phyloP scores from a whole-genome alignment of 2,888 invertebrate genomes.

The Leptinotarsa tumamoca region DNA sequence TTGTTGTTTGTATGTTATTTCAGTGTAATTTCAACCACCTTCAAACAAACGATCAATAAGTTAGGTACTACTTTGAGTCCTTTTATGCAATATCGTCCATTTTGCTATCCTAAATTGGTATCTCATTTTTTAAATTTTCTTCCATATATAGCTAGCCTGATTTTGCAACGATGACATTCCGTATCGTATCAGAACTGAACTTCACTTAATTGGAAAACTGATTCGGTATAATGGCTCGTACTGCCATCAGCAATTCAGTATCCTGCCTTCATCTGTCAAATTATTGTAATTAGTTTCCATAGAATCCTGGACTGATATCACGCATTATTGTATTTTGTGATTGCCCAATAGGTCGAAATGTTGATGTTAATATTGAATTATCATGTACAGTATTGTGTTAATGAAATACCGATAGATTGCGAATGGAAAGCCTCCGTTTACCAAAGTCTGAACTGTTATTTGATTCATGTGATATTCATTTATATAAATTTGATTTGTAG shows the following conservation, averaged over 20 bases:
- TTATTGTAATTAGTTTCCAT: slow-evolving; percentile 1
- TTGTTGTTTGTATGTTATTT: too few relatives aligned
- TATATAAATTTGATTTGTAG: neutral
- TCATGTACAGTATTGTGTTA: slow-evolving; percentile 40
- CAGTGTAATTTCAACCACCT: too few relatives aligned
- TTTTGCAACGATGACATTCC: neutral
- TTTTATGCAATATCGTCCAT: too few relatives aligned
- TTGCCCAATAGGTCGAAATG: slow-evolving; percentile 53
- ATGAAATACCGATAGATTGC: slow-evolving; percentile 34
- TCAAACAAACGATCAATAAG: too few relatives aligned
- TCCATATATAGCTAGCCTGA: neutral
- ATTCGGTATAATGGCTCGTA: slow-evolving; percentile 4
- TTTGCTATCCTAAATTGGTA: too few relatives aligned
- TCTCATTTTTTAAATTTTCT: too few relatives aligned
- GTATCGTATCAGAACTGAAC: neutral
- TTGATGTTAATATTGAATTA: slow-evolving; percentile 49
- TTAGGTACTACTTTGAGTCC: too few relatives aligned
- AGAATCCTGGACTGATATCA: slow-evolving; percentile 44
- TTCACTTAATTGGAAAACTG: slow-evolving; percentile 11
- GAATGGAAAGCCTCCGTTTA: slow-evolving; percentile 32
- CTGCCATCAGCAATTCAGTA: slow-evolving; percentile 20
- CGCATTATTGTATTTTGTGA: slow-evolving; percentile 48
- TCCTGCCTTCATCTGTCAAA: slow-evolving; percentile 16
- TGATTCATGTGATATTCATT: too few relatives aligned
- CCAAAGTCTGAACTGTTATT: neutral